These are phyloP conservation scores for Aplysia californica DNA, from an alignment of 1,140 invertebrate genomes.

Conservation along the genomic window DNA sequence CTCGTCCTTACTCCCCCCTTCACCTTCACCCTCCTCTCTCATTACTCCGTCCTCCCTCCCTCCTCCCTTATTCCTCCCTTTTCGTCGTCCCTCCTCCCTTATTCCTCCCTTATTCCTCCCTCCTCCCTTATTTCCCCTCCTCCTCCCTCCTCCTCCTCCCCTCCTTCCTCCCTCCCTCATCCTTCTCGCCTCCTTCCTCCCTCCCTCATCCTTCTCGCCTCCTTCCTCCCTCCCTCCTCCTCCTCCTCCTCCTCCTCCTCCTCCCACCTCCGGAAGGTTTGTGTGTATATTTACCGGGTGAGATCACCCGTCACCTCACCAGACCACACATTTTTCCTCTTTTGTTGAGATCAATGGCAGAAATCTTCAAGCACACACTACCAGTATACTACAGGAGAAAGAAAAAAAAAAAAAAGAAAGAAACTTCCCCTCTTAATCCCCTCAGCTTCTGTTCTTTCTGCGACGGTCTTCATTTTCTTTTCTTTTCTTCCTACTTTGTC, in stretches of 20 bases:
- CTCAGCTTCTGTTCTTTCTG: too few relatives aligned
- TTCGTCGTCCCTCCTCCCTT: not conserved
- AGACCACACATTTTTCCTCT: too few relatives aligned
- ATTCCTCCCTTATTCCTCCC: not conserved
- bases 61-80: not conserved
- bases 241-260: not conserved
- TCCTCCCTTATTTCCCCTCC: conserved; percentile 7
- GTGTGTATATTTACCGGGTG: too few relatives aligned
- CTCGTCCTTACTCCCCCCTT: conserved; percentile 12
- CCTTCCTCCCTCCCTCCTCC: not conserved
- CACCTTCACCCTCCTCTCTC: not conserved
- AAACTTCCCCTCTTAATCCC: too few relatives aligned
- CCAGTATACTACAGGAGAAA: too few relatives aligned
- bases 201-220: conserved; percentile 16
- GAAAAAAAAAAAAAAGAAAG: too few relatives aligned
- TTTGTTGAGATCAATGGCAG: too few relatives aligned
- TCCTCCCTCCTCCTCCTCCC: not conserved
- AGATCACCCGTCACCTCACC: too few relatives aligned
- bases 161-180: conserved; percentile 9
- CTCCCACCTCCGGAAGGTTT: too few relatives aligned
- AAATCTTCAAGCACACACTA: too few relatives aligned
- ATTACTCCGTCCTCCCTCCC: conserved; percentile 14
- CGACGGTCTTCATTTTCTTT: too few relatives aligned
- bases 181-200: not conserved
- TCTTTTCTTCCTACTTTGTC: too few relatives aligned